Percentiles rank a stretch among this genome's conserved stretches.
Conservation (phyloP, 1,140 invertebrate species). For the Anadara kagoshimensis region DNA sequence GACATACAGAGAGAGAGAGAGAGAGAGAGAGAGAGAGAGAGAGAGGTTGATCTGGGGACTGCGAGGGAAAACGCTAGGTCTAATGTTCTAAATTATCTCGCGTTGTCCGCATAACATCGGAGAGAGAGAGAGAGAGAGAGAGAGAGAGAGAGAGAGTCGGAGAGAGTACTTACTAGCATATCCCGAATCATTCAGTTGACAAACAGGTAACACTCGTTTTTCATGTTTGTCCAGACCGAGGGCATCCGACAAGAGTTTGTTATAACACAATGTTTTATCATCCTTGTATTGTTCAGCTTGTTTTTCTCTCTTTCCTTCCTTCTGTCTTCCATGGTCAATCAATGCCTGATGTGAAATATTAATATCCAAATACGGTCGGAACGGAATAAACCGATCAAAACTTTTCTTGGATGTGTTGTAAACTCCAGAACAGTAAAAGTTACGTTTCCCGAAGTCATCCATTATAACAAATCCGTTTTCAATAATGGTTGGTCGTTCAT, state of each 20-base stretch:
- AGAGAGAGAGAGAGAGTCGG: too few species aligned
- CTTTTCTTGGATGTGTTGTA: constrained; percentile 3
- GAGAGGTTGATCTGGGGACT: neutral
- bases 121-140: too few species aligned
- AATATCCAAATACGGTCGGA: constrained; percentile 25
- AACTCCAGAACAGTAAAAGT: too few species aligned
- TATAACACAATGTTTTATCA: constrained; percentile 8
- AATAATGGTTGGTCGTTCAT: too few species aligned
- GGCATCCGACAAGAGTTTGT: constrained; percentile 22
- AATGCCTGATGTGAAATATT: constrained; percentile 26
- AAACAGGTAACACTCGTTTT: constrained; percentile 11
- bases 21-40: neutral
- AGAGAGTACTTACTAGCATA: constrained; percentile 23
- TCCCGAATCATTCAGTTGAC: constrained; percentile 12
- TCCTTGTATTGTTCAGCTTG: constrained; percentile 18
- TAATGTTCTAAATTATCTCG: too few species aligned
- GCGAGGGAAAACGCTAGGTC: too few species aligned
- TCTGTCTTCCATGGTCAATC: neutral
- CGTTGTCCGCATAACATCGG: too few species aligned
- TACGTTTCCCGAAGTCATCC: too few species aligned
- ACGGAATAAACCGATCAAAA: constrained; percentile 39
- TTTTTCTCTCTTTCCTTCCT: neutral
- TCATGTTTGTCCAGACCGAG: constrained; percentile 11
- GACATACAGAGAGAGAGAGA: too few species aligned
- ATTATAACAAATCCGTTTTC: too few species aligned